Evolutionary conservation across 2,797 vertebrate genomes (phyloP).

Genomic region (Ficedula albicollis): DNA sequence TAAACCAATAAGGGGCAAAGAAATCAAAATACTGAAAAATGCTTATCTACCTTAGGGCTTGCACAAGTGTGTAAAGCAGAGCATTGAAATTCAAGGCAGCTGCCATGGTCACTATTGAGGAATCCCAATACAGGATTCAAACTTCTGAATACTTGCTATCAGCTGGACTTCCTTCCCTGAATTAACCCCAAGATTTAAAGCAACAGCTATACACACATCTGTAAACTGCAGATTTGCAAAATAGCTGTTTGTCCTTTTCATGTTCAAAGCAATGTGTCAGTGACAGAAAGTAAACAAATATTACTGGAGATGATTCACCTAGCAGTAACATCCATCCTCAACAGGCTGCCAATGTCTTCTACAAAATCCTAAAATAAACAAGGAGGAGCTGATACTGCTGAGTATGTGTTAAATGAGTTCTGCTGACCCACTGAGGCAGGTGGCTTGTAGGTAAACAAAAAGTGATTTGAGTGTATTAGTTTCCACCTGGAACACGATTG

Average conservation of each 20-base stretch:
- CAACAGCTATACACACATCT: background rate
- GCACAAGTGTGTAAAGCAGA: background rate
- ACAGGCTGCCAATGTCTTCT: background rate
- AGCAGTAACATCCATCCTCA: background rate
- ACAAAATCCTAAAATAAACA: background rate
- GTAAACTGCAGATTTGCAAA: background rate
- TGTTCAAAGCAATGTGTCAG: background rate
- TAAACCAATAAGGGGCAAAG: background rate
- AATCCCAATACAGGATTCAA: background rate
- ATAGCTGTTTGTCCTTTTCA: background rate
- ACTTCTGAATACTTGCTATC: background rate
- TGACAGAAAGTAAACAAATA: background rate
- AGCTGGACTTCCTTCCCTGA: background rate
- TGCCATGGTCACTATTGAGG: background rate
- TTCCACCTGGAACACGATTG: background rate
- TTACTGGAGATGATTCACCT: background rate
- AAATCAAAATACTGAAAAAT: background rate
- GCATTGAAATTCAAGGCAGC: background rate
- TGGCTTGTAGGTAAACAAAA: background rate
- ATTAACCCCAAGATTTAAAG: background rate
- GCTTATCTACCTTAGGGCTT: background rate
- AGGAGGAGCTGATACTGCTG: background rate
- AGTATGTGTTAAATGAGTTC: background rate
- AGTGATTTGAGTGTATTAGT: background rate
- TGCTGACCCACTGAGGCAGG: background rate